Percentiles rank a stretch among this genome's conserved stretches.
Evolutionary conservation across 1,140 invertebrate genomes (phyloP).

Genomic region (Drosophila serrata): DNA sequence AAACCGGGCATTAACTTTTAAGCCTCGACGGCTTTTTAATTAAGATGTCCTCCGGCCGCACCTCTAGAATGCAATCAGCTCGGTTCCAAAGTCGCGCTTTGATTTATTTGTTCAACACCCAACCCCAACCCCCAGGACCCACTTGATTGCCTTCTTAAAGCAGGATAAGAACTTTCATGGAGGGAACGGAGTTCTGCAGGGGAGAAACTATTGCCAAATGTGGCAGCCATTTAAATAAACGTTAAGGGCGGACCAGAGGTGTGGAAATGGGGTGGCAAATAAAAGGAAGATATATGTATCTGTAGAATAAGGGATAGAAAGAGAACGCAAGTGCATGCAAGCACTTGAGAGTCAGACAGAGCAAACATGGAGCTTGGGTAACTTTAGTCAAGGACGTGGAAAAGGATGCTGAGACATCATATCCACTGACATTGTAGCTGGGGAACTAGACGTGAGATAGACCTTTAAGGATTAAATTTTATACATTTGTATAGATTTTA

Average conservation of each 20-base stretch:
- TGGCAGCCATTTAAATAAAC: slow-evolving; percentile 78
- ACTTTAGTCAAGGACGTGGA: slow-evolving; percentile 59
- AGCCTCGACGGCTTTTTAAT: slow-evolving; percentile 55
- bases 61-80: slow-evolving; percentile 52
- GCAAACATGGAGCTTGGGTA: slow-evolving; percentile 54
- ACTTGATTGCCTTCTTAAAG: slow-evolving; percentile 68
- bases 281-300: neutral
- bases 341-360: slow-evolving; percentile 69
- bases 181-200: neutral
- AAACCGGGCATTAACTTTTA: slow-evolving; percentile 46
- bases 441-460: neutral
- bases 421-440: slow-evolving; percentile 1
- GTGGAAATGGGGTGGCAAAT: slow-evolving; percentile 23
- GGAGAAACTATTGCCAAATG: slow-evolving; percentile 62
- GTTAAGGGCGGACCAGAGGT: slow-evolving; percentile 28
- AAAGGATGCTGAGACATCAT: slow-evolving; percentile 23
- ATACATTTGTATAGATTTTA: neutral
- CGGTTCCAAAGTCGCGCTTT: slow-evolving; percentile 29
- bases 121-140: slow-evolving; percentile 1
- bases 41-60: slow-evolving; percentile 28
- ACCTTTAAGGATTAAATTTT: neutral
- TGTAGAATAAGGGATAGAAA: slow-evolving; percentile 18
- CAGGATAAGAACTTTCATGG: slow-evolving; percentile 14
- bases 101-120: slow-evolving; percentile 57
- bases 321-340: slow-evolving; percentile 60